Evolutionary conservation across 1,140 invertebrate genomes (phyloP).

Genomic region (Phenacoccus solenopsis): DNA sequence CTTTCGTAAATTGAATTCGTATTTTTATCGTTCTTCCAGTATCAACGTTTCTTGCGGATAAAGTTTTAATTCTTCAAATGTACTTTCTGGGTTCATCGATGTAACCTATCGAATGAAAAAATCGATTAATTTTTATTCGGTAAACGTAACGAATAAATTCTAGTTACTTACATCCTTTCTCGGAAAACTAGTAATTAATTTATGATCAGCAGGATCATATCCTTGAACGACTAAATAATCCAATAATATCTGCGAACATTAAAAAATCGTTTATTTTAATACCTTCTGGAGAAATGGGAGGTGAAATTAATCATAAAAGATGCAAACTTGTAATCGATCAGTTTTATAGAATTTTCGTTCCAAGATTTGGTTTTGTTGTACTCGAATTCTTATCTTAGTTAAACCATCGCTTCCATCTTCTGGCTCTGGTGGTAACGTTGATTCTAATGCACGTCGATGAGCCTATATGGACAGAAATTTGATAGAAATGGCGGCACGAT

Average conservation of each 20-base stretch:
- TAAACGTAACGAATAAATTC: background rate
- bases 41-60: slow-evolving; percentile 86
- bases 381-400: slow-evolving; percentile 60
- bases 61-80: slow-evolving; percentile 66
- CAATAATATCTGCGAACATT: slow-evolving; percentile 55
- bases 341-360: slow-evolving; percentile 56
- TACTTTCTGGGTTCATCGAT: slow-evolving; percentile 55
- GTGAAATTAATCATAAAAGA: background rate
- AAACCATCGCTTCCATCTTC: slow-evolving; percentile 42
- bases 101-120: slow-evolving; percentile 54
- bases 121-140: background rate
- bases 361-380: slow-evolving; percentile 57
- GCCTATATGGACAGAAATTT: slow-evolving; percentile 32
- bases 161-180: slow-evolving; percentile 66
- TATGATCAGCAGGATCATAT: slow-evolving; percentile 73
- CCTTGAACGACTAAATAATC: slow-evolving; percentile 77
- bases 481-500: background rate
- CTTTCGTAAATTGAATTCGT: background rate
- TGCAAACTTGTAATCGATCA: slow-evolving; percentile 46
- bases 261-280: too few species aligned
- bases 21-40: slow-evolving; percentile 69
- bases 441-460: slow-evolving; percentile 41
- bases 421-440: slow-evolving; percentile 49
- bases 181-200: slow-evolving; percentile 83
- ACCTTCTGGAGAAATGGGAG: too few species aligned